Evolutionary conservation across 2,113 vertebrate genomes (phyloP), one percentile per base, ranked within the genome.

Genomic region (Phoxinus phoxinus): DNA sequence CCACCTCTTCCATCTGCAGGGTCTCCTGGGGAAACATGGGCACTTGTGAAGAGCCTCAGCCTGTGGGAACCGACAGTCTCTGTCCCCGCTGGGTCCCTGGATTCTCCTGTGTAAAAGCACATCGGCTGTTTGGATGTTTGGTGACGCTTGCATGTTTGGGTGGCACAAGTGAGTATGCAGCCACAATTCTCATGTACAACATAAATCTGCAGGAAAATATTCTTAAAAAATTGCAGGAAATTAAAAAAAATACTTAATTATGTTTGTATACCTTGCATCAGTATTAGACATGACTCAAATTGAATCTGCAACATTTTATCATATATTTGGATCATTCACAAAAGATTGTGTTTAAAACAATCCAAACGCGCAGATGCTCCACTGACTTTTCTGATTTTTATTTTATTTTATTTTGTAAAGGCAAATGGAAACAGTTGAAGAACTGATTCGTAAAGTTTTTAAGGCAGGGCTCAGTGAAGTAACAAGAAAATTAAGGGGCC

Each of bases 1-100:
- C 63, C 41, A 81, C 79, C 61, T 27, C 41, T 67, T 69, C 79
- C 44, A 81, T 81, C 61, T 81, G 44, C 44, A 81, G 15, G 44
- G 59, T 67, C 79, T 81, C 79, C 19, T 35, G 61, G 44, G 79
- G 46, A 69, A 67, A 81, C 61, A 69, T 35, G 44, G 61, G n/a
- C 19, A 81, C 59, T 23, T 51, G 56, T 63, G n/a, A n/a, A 80
- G 23, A 44, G 78, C 78, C 44, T 63, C 27, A 69, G 79, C 59
- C 25, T 67, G 25, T 51, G 79, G 79, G 79, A 81, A 81, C 61
- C 67, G 41, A 23, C 27, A 21, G 27, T 48, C 27, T 35, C 44
- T 23, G 61, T 69, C 25, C 41, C 19, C 3, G 44, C 59, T 81
- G 61, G 61, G 61, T 65, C 61, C n/a, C 44, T 23, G 2, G 51